phyloP scores from a whole-genome alignment of 2,888 invertebrate genomes.

The Drosophila suboccidentalis region DNA sequence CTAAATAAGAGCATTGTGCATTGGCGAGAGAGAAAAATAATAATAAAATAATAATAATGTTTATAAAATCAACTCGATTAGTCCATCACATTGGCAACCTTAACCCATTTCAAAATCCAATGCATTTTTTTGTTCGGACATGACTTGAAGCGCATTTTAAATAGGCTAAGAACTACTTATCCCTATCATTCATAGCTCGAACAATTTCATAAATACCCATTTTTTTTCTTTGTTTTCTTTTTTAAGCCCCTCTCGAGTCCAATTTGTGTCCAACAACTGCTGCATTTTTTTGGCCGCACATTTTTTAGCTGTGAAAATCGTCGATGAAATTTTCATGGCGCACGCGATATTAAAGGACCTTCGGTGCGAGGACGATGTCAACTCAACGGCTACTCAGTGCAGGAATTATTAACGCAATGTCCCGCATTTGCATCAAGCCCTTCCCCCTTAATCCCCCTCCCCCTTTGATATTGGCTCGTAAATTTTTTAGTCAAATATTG shows the following conservation, averaged over 20 bases:
- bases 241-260: conserved; percentile 4
- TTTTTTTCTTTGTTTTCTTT: background rate
- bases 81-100: conserved; percentile 4
- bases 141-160: conserved; percentile 18
- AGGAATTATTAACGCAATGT: conserved; percentile 73
- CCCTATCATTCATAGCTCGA: conserved; percentile 26
- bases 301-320: conserved; percentile 41
- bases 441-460: background rate
- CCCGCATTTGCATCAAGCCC: conserved; percentile 60
- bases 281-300: conserved; percentile 41
- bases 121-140: background rate
- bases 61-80: conserved; percentile 16
- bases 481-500: conserved; percentile 69
- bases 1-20: background rate
- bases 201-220: conserved; percentile 46
- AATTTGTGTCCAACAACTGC: conserved; percentile 30
- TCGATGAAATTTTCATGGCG: conserved; percentile 56
- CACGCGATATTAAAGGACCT: conserved; percentile 20
- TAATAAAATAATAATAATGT: no score
- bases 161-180: conserved; percentile 1
- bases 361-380: conserved; percentile 23
- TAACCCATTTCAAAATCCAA: background rate
- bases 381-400: conserved; percentile 70
- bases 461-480: conserved; percentile 24
- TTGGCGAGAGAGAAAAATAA: background rate